These are phyloP conservation scores for Aptenodytes forsteri DNA, from an alignment of 2,113 vertebrate species.

Conservation along the genomic window DNA sequence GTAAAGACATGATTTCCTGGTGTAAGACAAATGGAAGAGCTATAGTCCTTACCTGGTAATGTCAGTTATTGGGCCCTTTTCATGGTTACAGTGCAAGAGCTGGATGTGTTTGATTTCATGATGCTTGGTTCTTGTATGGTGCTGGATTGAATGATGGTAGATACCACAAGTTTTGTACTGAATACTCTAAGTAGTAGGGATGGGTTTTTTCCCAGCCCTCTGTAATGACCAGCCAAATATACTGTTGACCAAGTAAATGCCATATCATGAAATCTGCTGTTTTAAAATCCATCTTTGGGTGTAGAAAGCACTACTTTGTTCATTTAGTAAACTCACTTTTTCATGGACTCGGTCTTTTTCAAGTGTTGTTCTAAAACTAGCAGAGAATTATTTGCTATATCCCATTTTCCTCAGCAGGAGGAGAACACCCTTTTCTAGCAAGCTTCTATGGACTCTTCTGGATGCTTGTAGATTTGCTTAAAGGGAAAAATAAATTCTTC, in stretches of 20 bases:
- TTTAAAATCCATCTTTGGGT: background rate
- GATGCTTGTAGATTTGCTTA: background rate
- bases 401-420: background rate
- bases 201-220: background rate
- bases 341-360: background rate
- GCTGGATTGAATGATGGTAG: background rate
- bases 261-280: background rate
- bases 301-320: background rate
- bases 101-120: background rate
- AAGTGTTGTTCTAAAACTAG: background rate
- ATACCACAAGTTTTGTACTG: background rate
- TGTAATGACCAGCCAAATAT: background rate
- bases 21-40: background rate
- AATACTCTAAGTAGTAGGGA: background rate
- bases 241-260: background rate
- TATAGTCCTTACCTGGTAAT: background rate
- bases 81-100: background rate
- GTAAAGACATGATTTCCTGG: background rate
- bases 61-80: background rate
- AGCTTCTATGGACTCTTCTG: background rate
- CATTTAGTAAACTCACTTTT: background rate
- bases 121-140: background rate
- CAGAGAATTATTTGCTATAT: background rate
- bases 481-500: background rate
- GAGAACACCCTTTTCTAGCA: background rate